phyloP scores from a whole-genome alignment of 2,113 vertebrate species.

The Carlito syrichta region DNA sequence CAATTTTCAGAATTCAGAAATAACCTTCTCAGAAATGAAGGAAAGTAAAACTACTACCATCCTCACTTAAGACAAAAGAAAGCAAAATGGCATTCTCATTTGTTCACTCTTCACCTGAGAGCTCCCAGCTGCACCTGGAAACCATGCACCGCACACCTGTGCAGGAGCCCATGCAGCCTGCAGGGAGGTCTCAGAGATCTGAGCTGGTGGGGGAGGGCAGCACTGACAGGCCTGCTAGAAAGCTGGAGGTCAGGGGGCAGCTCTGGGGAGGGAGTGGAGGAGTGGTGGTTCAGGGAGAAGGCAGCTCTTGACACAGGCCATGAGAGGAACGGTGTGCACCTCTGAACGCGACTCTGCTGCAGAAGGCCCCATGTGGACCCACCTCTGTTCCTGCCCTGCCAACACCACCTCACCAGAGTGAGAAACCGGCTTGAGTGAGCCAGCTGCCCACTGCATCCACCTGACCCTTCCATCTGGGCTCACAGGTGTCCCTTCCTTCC shows the following conservation, averaged over 20 bases:
- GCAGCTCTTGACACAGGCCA: not conserved
- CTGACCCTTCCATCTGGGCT: not conserved
- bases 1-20: slow-evolving; percentile 23
- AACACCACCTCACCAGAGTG: no score
- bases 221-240: not conserved
- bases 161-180: not conserved
- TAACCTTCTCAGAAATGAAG: slow-evolving; percentile 28
- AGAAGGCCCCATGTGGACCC: not conserved
- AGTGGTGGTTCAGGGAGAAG: not conserved
- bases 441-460: not conserved
- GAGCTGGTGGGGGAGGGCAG: not conserved
- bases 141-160: no score
- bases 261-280: not conserved
- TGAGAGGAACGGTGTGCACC: not conserved
- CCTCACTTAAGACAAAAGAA: not conserved
- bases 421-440: not conserved
- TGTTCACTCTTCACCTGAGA: not conserved
- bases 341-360: not conserved
- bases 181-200: not conserved
- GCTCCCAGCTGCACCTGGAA: not conserved
- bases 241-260: not conserved
- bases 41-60: not conserved
- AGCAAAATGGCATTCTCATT: not conserved
- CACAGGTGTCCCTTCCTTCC: not conserved
- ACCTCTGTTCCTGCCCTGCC: not conserved